phyloP scores from a whole-genome alignment of 2,113 vertebrate species.

The Odocoileus virginianus region DNA sequence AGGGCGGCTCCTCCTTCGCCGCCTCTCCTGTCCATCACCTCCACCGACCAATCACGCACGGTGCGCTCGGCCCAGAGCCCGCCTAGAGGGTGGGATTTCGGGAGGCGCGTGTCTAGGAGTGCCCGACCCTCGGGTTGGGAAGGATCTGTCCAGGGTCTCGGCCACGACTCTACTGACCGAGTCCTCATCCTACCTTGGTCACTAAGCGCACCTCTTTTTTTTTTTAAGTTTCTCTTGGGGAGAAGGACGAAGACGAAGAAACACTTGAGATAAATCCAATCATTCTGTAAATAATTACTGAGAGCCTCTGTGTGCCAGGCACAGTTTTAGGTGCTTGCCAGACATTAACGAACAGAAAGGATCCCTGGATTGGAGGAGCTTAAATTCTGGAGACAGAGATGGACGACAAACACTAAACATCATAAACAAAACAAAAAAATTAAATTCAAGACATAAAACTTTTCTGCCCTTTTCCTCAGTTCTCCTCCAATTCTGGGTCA shows the following conservation, averaged over 20 bases:
- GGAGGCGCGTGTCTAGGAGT: fast-evolving
- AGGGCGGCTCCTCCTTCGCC: background rate
- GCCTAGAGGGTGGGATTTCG: background rate
- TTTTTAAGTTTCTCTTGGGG: background rate
- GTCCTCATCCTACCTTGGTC: background rate
- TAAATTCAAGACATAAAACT: background rate
- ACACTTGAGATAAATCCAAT: background rate
- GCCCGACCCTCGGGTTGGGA: fast-evolving
- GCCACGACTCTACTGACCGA: fast-evolving
- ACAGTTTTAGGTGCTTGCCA: background rate
- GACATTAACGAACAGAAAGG: background rate
- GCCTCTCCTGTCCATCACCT: background rate
- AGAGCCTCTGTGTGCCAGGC: background rate
- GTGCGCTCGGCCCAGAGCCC: fast-evolving
- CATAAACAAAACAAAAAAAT: background rate
- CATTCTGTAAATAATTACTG: background rate
- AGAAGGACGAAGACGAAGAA: background rate
- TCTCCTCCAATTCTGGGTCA: background rate
- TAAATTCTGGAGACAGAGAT: background rate
- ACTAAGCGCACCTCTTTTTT: background rate
- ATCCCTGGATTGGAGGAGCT: background rate
- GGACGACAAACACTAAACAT: background rate
- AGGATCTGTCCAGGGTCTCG: background rate
- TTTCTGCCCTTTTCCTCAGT: background rate
- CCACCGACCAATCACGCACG: background rate